Evolutionary conservation across 1,140 invertebrate genomes (phyloP), one percentile per base, ranked within the genome.

Genomic region (Drosophila kurseongensis): DNA sequence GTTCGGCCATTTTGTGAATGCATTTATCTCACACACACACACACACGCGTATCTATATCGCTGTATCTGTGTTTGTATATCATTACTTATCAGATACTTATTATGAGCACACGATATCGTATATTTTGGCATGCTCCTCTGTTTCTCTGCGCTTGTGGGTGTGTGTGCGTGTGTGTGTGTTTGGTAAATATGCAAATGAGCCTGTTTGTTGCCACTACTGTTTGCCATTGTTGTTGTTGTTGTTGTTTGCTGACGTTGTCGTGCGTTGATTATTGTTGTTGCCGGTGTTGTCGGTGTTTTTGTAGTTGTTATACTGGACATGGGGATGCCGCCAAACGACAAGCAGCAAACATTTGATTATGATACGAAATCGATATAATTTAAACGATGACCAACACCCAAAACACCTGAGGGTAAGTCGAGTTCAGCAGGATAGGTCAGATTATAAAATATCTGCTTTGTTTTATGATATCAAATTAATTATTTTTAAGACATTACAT

Each of bases 291-390:
- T 80, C 75, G 75, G 72, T 85, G 84, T 89, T 88, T 88, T 80
- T 80, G 84, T 89, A 89, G 84, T 88, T 89, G 84, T 88, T 89
- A 89, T 83, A 83, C 71, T 65, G 65, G 59, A 52, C 81, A 80
- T 78, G 75, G 66, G 54, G 50, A 50, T 77, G 73, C 63, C 82
- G 78, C 78, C 83, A 88, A 75, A 88, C 83, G 83, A 44, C 79
- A 89, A 89, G 84, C 84, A 75, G 80, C 84, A 89, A 89, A 89
- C 84, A 89, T 89, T 89, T 88, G 84, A 89, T 89, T 89, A 89
- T 89, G 80, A 89, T 89, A 89, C 84, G 84, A 89, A 89, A 89
- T 89, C 84, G 84, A 89, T 89, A 89, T 89, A 89, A 89, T 89
- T 89, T 89, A 89, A 89, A 88, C 80, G 84, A 80, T 88, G 83